phyloP scores from a whole-genome alignment of 2,797 vertebrate species.

The Ataeniobius toweri region DNA sequence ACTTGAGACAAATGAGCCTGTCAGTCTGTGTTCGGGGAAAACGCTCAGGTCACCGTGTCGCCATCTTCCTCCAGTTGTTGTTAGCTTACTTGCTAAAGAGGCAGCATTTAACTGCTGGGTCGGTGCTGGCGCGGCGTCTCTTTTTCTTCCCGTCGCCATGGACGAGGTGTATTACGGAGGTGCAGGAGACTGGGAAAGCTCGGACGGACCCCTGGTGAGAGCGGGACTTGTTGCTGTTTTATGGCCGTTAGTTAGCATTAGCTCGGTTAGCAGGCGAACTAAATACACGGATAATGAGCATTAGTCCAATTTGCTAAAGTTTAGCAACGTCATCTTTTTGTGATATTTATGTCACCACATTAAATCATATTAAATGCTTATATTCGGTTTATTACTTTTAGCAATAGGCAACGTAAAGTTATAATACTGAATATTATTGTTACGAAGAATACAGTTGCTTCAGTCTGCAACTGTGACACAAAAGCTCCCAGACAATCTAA shows the following conservation, averaged over 20 bases:
- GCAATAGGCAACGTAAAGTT: background rate
- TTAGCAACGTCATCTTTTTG: background rate
- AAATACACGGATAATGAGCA: background rate
- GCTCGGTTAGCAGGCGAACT: constrained; percentile 25
- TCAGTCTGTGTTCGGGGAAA: constrained; percentile 35
- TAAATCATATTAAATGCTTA: background rate
- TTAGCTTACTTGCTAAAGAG: constrained; percentile 47
- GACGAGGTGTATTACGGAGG: constrained; percentile 79
- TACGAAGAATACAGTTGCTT: background rate
- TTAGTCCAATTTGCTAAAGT: background rate
- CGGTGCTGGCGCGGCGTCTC: fast-evolving
- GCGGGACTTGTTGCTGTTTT: constrained; percentile 54
- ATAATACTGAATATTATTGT: background rate
- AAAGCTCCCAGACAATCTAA: no score
- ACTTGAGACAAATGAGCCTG: constrained; percentile 13
- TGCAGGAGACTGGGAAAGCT: constrained; percentile 77
- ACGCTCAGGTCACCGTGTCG: constrained; percentile 37
- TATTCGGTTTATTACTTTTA: background rate
- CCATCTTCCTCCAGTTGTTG: constrained; percentile 69
- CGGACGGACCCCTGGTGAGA: constrained; percentile 68
- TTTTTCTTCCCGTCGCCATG: constrained; percentile 56
- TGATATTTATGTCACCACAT: background rate
- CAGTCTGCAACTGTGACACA: background rate
- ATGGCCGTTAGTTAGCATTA: constrained; percentile 15
- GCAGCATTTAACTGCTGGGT: background rate